Evolutionary conservation across 1,140 invertebrate genomes (phyloP).

Genomic region (Teleopsis dalmanni): DNA sequence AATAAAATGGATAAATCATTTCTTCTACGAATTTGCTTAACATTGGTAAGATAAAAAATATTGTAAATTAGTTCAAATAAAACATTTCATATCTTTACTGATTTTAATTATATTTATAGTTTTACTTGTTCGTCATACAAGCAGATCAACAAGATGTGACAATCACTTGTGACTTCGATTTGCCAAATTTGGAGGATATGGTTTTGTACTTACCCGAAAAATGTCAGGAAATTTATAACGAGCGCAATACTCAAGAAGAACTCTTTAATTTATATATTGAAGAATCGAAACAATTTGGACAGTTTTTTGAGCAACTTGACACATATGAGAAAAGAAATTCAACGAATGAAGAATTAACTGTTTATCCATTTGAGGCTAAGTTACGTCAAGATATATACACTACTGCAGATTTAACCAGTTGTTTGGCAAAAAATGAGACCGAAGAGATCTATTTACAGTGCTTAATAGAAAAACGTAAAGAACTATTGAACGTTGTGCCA

Average conservation of each 20-base stretch:
- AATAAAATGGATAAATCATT: too few species aligned
- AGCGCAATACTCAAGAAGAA: background rate
- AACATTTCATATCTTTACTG: background rate
- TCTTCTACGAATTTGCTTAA: too few species aligned
- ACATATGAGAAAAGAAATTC: slow-evolving; percentile 1
- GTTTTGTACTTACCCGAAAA: background rate
- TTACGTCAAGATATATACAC: background rate
- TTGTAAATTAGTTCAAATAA: background rate
- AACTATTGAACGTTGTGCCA: background rate
- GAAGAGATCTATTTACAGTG: slow-evolving; percentile 1
- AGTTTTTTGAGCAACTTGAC: slow-evolving; percentile 4
- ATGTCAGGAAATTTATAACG: slow-evolving; percentile 5
- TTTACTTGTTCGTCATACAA: background rate
- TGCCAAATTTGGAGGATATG: background rate
- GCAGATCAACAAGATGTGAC: background rate
- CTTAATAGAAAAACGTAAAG: background rate
- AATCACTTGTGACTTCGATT: slow-evolving; percentile 6
- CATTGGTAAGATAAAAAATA: background rate
- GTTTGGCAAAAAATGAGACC: background rate
- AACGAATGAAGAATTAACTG: background rate
- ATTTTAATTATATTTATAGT: background rate
- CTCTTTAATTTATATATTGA: background rate
- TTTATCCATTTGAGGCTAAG: slow-evolving; percentile 4
- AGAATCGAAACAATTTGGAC: slow-evolving; percentile 2
- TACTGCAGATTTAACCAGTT: background rate